Conservation (phyloP, 2,113 vertebrate genomes). For the Columba janthina region DNA sequence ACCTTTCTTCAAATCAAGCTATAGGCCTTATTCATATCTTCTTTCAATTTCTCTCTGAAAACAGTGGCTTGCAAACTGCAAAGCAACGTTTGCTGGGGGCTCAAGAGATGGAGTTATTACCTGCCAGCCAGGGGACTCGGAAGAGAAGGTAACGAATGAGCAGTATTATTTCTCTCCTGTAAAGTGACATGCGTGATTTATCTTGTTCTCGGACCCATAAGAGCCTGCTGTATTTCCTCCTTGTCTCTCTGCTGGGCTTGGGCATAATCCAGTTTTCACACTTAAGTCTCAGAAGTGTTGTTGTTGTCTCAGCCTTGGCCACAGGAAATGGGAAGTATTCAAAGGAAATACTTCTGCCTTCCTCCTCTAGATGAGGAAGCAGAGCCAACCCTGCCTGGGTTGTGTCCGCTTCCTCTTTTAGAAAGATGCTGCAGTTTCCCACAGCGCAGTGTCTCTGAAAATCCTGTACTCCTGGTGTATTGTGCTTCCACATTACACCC, state of each 20-base stretch:
- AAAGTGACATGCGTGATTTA: background rate
- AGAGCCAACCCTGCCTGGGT: background rate
- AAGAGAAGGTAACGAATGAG: slow-evolving; percentile 90
- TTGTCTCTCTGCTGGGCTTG: background rate
- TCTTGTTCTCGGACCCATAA: background rate
- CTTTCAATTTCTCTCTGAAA: slow-evolving; percentile 25
- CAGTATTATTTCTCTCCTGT: background rate
- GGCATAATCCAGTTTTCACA: background rate
- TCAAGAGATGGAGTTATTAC: slow-evolving; percentile 90
- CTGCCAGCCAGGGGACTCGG: slow-evolving; percentile 91
- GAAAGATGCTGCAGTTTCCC: background rate
- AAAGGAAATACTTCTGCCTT: background rate
- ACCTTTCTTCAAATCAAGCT: background rate
- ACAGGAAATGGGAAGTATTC: background rate
- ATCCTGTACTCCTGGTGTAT: background rate
- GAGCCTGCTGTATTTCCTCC: background rate
- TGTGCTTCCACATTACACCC: background rate
- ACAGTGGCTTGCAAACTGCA: slow-evolving; percentile 98
- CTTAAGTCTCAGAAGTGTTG: background rate
- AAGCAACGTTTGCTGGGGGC: slow-evolving; percentile 92
- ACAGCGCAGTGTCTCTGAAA: background rate
- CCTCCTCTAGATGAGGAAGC: background rate
- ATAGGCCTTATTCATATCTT: background rate
- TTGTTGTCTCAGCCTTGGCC: background rate
- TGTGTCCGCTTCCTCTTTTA: background rate